A percentile compares a stretch with the other conserved stretches of the same genome.
Evolutionary conservation across 2,888 invertebrate species (phyloP).

Genomic region (Sthenelais limicola): DNA sequence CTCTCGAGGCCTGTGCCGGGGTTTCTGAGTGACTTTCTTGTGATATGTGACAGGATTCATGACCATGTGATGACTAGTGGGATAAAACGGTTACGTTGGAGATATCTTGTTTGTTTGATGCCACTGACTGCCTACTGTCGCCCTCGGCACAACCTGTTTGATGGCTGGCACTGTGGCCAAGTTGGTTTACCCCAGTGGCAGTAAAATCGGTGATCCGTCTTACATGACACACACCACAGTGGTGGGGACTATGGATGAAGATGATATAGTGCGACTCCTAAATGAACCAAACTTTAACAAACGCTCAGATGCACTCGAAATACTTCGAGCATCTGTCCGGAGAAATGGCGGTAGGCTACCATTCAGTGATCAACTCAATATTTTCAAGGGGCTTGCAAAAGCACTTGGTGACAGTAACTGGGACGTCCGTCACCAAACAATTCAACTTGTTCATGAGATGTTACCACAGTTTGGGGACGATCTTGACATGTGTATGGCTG

Average conservation of each 20-base stretch:
- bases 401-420: conserved; percentile 72
- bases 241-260: conserved; percentile 69
- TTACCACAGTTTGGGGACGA: conserved; percentile 68
- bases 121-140: conserved; percentile 1
- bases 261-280: conserved; percentile 66
- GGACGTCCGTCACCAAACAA: conserved; percentile 73
- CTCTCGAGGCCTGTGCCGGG: conserved; percentile 6
- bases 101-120: conserved; percentile 1
- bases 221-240: conserved; percentile 40
- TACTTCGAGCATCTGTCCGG: conserved; percentile 65
- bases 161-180: conserved; percentile 60
- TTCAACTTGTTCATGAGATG: conserved; percentile 68
- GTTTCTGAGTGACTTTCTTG: conserved; percentile 5
- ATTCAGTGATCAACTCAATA: conserved; percentile 58
- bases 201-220: conserved; percentile 60
- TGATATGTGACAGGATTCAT: neutral
- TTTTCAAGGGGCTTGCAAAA: conserved; percentile 69
- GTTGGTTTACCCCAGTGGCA: conserved; percentile 52
- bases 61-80: conserved; percentile 13
- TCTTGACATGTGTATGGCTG: conserved; percentile 70
- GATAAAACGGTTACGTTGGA: neutral
- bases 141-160: conserved; percentile 25
- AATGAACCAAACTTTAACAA: conserved; percentile 68
- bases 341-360: conserved; percentile 68
- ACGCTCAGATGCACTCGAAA: conserved; percentile 67